Base-by-base conservation (phyloP, 1,140 invertebrate species). In the Venustaconcha ellipsiformis region DNA sequence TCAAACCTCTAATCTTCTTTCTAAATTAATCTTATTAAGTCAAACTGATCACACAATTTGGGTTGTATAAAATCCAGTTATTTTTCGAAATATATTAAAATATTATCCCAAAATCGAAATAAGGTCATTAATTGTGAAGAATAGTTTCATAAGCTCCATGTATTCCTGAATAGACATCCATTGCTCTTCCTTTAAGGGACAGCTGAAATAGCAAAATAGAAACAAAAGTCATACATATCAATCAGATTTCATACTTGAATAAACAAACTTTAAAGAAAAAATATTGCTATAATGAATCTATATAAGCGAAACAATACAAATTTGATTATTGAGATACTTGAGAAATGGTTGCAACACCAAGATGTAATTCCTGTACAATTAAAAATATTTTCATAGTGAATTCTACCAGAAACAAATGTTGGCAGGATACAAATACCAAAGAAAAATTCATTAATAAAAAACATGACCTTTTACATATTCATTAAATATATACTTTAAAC, bases 61-160 rank as follows among this genome's bases (percentile, higher is more conserved):
- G 8, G 37, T 37, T 6, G 37, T 37, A 37, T 1, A 37, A 37
- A 37, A 37, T 37, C 37, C 37, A 37, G 37, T 37, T 37, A 37
- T 37, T 6, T 37, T 37, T 37, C 37, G 8, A 37, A 37, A 4
- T 37, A 37, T 37, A 37, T 8, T 1, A 37, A 37, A 6, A 37
- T 8, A 37, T 23, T 23, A 37, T 37, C 37, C 37, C 37, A 37
- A 37, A 37, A 8, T 37, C 37, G 8, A 37, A 37, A 37, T 37
- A 4, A 6, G 37, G 37, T 37, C 37, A 2, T 37, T 88, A 94
- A 82, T 92, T 92, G 88, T 93, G 93, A 57, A 99, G 93, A 84
- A 99, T 97, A 67, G 93, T 93, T 89, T 99, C 97, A 89, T 98
- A 99, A 17, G 96, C 93, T 90, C 97, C 94, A 91, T 97, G 97